Evolutionary conservation across 2,113 vertebrate genomes (phyloP).

Genomic region (Pollachius pollachius): DNA sequence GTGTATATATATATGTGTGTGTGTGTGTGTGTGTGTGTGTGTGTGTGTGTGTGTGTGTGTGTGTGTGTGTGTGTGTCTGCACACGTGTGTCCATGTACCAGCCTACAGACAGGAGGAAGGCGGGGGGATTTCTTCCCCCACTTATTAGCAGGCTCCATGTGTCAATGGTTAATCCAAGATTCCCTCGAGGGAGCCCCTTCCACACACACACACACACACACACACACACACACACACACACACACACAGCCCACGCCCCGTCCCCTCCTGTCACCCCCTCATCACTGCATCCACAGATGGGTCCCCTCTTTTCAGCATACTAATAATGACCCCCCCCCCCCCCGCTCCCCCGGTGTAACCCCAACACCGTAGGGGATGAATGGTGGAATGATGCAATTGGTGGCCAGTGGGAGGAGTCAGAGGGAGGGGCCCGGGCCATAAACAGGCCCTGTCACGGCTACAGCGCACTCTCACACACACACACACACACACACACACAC

Average conservation of each 20-base stretch:
- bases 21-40: conserved; percentile 1
- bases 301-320: conserved; percentile 72
- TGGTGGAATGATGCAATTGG: conserved; percentile 57
- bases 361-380: conserved; percentile 38
- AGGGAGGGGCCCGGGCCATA: conserved; percentile 29
- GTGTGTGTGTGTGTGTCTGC: conserved; percentile 1
- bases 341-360: conserved; percentile 18
- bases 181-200: conserved; percentile 45
- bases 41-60: not conserved
- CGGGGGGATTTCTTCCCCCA: conserved; percentile 36
- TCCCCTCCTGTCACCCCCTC: conserved; percentile 58
- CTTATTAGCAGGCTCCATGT: conserved; percentile 76
- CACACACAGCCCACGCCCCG: conserved; percentile 30
- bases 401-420: conserved; percentile 40
- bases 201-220: conserved; percentile 24
- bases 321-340: conserved; percentile 58
- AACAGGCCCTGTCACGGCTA: conserved; percentile 38
- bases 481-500: not conserved
- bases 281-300: conserved; percentile 73
- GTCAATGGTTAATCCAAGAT: conserved; percentile 74
- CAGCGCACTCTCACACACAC: not conserved
- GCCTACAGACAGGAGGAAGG: conserved; percentile 32
- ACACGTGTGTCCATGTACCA: conserved; percentile 35
- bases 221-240: conserved; percentile 7
- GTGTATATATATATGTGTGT: not conserved